Base-by-base conservation (phyloP, 2,113 vertebrate species). In the Neoarius graeffei region DNA sequence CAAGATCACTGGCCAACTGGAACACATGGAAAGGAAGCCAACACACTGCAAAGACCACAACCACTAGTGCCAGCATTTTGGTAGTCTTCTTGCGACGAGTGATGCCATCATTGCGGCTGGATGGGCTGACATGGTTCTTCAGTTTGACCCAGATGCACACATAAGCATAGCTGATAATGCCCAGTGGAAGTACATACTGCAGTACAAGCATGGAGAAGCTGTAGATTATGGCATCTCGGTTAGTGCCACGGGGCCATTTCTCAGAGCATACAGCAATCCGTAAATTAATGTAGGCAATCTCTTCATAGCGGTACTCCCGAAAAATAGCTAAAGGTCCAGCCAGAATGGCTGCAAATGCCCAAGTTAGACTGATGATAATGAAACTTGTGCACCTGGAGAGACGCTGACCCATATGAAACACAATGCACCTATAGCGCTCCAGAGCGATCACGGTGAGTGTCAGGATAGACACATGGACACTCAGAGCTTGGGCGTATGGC, bases 141-240 rank as follows among this genome's bases (percentile, higher is more conserved):
- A 98, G 95, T 90, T 98, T 98, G 90, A 97, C 93, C 97, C 97
- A 98, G 90, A 98, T 98, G 92, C 97, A 96, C 81, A 96, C 95
- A 81, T 98, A 98, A 79, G 97, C 96, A 0, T 97, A 98, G 89
- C 96, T 97, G 92, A 98, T 97, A 89, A 98, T 91, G 42, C 95
- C 95, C 66, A 98, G 93, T 14, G 97, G 97, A 14, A 97, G 83
- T 4, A 97, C 96, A 25, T 97, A 98, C 93, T 98, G 97, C 60
- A 98, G 93, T 83, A 98, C 94, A 30, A 98, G 95, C 97, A 98
- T 97, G n/a, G 96, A 96, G 62, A 98, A 92, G 88, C 96, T 98
- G 92, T 98, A 98, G 88, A 98, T 97, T 84, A 97, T 94, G n/a
- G 96, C 97, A 5, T 97, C 97, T 57, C 96, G 94, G 91, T 95